Evolutionary conservation across 1,140 invertebrate species (phyloP), one percentile per base, ranked within the genome.

Genomic region (Drosophila sturtevanti): DNA sequence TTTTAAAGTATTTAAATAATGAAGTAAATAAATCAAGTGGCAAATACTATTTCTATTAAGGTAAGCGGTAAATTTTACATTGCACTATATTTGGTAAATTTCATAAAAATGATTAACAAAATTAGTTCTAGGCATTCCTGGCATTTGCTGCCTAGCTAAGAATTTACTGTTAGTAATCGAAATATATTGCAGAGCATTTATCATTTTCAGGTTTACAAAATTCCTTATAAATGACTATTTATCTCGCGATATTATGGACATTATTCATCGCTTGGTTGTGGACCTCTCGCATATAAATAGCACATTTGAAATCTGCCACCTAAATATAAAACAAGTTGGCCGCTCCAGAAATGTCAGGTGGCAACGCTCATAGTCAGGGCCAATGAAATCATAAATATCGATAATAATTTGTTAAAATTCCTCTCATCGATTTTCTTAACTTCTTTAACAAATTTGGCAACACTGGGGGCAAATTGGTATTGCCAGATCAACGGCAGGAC

Each of bases 181-280:
- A n/a, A n/a, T n/a, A n/a, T n/a, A n/a, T n/a, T n/a, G n/a, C n/a
- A n/a, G n/a, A n/a, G n/a, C n/a, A n/a, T n/a, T n/a, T n/a, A n/a
- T n/a, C n/a, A n/a, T n/a, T 4, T 9, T 14, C 5, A 31, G 11
- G 31, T 31, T 62, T 34, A n/a, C 2, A 31, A 61, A 38, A 60
- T 14, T 21, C 38, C 6, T 5, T 2, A 9, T 44, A 21, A 38
- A 72, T 72, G 69, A 56, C 37, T 14, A 12, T 66, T 35, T 72
- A 61, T 66, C 64, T 67, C 0, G 10, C 14, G 31, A 11, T 66
- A 11, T 22, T 72, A 10, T 34, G 67, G 56, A 38, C 68, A 35
- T 41, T 72, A 56, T 24, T 72, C n/a, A 67, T 72, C 11, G 6
- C 61, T 11, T 68, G 69, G 69, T 67, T 72, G 6, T 62, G 34